Base-by-base conservation (phyloP, 2,888 invertebrate genomes). In the Nomada goodeniana region DNA sequence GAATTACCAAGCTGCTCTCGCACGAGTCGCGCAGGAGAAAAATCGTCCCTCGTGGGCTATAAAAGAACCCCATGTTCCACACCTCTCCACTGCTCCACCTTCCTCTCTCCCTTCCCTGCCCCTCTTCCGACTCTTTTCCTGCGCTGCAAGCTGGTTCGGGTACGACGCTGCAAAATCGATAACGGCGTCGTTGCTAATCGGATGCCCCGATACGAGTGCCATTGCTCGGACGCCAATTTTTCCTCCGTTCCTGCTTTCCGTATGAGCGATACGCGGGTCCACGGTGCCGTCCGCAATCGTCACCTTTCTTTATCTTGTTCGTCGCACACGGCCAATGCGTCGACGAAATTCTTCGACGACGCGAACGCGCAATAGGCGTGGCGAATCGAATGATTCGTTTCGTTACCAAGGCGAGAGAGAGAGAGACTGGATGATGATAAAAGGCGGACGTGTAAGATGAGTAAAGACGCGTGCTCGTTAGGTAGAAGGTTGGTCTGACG, bases 131-230 rank as follows among this genome's bases (percentile, higher is more conserved):
- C 88, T 77, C 84, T 84, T 83, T 88, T 79, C 83, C 85, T 80
- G 76, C 78, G 75, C 80, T 80, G 83, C 89, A 86, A 85, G 76
- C 89, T 86, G 89, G 83, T 88, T 82, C 80, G 80, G 72, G 84
- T 81, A 82, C 86, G 82, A 87, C 89, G 85, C 89, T 86, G 83
- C 90, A 83, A 89, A 89, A 89, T 89, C 89, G 89, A 89, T 89
- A 89, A 85, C 85, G 82, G 83, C 83, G 80, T 84, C 83, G 87
- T 82, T 84, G 83, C 84, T 89, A 89, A 89, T 89, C 89, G 79
- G 84, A 89, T 88, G 84, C 82, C 75, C 76, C 76, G 82, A 65
- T 79, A 84, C 63, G 78, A 86, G 73, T 76, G 67, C 60, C 78
- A 78, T 63, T 61, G 69, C 61, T 69, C 26, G 50, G 53, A 29